phyloP scores from a whole-genome alignment of 2,113 vertebrate species.

The Scolopax mira region DNA sequence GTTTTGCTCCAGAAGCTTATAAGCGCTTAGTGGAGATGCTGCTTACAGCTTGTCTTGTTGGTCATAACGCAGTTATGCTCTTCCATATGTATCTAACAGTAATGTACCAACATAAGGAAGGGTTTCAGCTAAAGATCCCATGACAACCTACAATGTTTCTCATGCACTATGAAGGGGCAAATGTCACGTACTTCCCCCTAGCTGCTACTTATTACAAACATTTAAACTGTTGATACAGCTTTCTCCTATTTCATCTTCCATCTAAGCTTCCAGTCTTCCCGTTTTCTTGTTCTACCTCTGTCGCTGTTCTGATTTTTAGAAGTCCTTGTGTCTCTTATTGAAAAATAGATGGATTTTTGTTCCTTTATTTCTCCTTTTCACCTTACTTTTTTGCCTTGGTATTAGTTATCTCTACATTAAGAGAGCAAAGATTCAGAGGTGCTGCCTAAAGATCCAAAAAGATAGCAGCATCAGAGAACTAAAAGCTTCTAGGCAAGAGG shows the following conservation, averaged over 20 bases:
- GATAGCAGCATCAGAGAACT: neutral
- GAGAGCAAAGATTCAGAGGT: neutral
- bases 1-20: neutral
- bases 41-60: neutral
- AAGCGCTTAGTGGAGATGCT: neutral
- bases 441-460: neutral
- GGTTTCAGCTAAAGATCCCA: neutral
- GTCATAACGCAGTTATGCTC: neutral
- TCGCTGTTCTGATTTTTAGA: neutral
- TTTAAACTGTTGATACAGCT: neutral
- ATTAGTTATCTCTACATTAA: neutral
- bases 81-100: neutral
- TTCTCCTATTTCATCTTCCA: neutral
- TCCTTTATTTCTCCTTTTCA: neutral
- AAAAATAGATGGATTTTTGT: neutral
- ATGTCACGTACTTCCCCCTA: neutral
- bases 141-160: neutral
- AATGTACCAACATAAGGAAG: too few relatives aligned
- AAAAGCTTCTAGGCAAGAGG: fast-evolving
- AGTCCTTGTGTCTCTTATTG: neutral
- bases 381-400: neutral
- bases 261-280: neutral
- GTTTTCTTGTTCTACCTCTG: neutral
- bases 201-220: neutral
- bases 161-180: fast-evolving